Percentiles rank a stretch among this genome's conserved stretches.
Evolutionary conservation across 2,888 invertebrate species (phyloP).

Genomic region (Acronicta leporina): DNA sequence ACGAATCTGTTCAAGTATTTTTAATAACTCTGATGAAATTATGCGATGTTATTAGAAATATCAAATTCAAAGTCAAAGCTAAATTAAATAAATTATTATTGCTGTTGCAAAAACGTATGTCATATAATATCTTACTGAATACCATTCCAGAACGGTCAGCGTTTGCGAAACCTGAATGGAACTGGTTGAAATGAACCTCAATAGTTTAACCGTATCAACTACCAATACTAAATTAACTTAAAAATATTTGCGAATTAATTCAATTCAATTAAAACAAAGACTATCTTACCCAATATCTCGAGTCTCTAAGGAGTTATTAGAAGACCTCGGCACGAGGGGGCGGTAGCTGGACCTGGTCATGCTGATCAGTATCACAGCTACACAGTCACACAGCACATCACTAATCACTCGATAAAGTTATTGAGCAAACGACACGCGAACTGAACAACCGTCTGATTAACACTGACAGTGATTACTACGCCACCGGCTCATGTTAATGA

Average conservation of each 20-base stretch:
- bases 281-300: conserved; percentile 79
- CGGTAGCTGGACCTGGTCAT: conserved; percentile 86
- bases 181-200: conserved; percentile 19
- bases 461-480: conserved; percentile 63
- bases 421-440: conserved; percentile 71
- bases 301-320: conserved; percentile 78
- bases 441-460: conserved; percentile 72
- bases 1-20: too few relatives aligned
- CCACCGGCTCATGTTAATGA: conserved; percentile 63
- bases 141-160: conserved; percentile 28
- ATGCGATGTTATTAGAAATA: too few relatives aligned
- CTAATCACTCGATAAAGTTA: conserved; percentile 52
- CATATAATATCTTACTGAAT: not conserved
- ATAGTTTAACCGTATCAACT: conserved; percentile 24
- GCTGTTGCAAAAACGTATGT: too few relatives aligned
- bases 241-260: not conserved
- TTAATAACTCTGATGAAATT: too few relatives aligned
- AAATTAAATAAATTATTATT: too few relatives aligned
- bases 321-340: conserved; percentile 81
- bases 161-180: conserved; percentile 32
- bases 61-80: too few relatives aligned
- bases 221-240: not conserved
- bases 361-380: conserved; percentile 45
- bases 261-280: not conserved
- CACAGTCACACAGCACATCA: conserved; percentile 50